Base-by-base conservation (phyloP, 1,140 invertebrate genomes). In the Cecropterus lyciades region DNA sequence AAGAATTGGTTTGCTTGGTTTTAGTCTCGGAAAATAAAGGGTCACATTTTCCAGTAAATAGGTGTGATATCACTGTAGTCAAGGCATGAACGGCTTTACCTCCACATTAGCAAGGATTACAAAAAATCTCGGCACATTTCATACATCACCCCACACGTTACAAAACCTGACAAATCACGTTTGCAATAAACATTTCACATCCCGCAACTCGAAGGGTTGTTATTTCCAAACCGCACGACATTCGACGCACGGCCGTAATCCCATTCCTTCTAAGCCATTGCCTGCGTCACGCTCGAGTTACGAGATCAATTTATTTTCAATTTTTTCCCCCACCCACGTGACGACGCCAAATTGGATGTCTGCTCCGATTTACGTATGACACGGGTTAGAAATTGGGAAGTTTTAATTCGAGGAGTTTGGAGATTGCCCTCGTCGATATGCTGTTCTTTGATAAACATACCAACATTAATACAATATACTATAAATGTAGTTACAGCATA, bases 251-350 rank as follows among this genome's bases (percentile, higher is more conserved):
- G 59, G 48, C 17, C 69, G 73, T 76, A 76, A 76, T 72, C 73
- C 72, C 43, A 73, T 73, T 72, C 68, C 71, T 85, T 87, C 82
- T 80, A 69, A 78, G 52, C 79, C 81, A 87, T 87, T 84, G 79
- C 75, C 46, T 73, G 45, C 68, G 71, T 75, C 75, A 81, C 84
- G 84, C 80, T 71, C 73, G 72, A 75, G 70, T 79, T 78, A 69
- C 71, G 64, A 59, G 79, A 85, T 88, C 84, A 84, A 88, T 88
- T 81, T 85, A 84, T 88, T 85, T 84, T 86, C 85, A 86, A 88
- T 88, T 88, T 85, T 86, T 85, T 68, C 69, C 64, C 62, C 69
- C 71, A 57, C 81, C 72, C 77, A 80, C 74, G 77, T 84, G 70
- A 79, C 74, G 72, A 71, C 57, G 70, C 75, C 73, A 85, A 87